These are phyloP conservation scores for Pygocentrus nattereri DNA, from an alignment of 2,797 vertebrate genomes.

Conservation along the genomic window DNA sequence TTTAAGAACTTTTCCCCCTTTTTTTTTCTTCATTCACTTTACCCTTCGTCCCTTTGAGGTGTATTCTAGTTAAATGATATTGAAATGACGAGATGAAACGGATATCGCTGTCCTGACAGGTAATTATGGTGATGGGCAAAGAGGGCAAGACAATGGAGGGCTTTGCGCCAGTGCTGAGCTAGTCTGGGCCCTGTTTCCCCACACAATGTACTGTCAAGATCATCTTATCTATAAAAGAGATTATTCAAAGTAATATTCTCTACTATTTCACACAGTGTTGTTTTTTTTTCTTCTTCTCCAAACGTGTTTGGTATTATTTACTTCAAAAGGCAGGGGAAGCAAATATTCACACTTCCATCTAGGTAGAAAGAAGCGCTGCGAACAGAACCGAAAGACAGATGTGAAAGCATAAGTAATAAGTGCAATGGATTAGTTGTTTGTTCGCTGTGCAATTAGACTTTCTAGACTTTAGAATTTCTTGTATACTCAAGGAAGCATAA, in stretches of 20 bases:
- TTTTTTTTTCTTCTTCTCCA: not conserved
- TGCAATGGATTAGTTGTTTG: slow-evolving; percentile 31
- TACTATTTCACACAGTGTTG: not conserved
- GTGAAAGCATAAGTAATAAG: slow-evolving; percentile 43
- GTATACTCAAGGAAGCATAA: not conserved
- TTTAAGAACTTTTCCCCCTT: not conserved
- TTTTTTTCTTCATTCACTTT: slow-evolving; percentile 7
- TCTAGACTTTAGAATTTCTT: not conserved
- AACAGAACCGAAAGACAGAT: slow-evolving; percentile 56
- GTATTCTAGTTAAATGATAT: slow-evolving; percentile 58
- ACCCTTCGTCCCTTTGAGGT: slow-evolving; percentile 37
- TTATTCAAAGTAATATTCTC: not conserved
- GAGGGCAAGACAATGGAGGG: slow-evolving; percentile 35
- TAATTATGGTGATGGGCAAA: slow-evolving; percentile 59
- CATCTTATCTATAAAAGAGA: not conserved
- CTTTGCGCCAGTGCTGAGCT: slow-evolving; percentile 35
- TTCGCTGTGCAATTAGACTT: not conserved
- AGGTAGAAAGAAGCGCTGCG: slow-evolving; percentile 18
- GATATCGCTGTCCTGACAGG: slow-evolving; percentile 67
- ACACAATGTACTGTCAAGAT: not conserved
- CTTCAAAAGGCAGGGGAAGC: slow-evolving; percentile 18
- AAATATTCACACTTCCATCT: slow-evolving; percentile 37
- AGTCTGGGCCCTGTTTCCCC: slow-evolving; percentile 7
- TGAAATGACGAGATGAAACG: slow-evolving; percentile 67
- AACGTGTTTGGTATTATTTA: not conserved